Evolutionary conservation across 2,113 vertebrate species (phyloP), one percentile per base, ranked within the genome.

Genomic region (Bubo blakistoni): DNA sequence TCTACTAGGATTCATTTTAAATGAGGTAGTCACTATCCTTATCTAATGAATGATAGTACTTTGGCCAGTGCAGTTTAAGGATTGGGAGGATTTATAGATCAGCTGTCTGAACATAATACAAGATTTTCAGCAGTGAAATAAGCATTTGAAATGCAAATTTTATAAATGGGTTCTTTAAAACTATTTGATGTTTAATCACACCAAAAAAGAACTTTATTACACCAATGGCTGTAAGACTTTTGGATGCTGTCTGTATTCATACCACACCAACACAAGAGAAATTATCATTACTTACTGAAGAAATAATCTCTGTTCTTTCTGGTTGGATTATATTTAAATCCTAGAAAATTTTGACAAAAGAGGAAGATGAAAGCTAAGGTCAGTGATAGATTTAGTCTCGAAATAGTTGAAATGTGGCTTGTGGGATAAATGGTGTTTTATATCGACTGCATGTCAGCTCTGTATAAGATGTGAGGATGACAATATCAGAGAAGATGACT

Each of bases 121-220:
- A 77, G 82, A 69, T 86, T 94, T 94, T 92, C 71, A 76, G 72
- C 81, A 76, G 63, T 6, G 34, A 92, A 94, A 84, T 88, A 81
- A 79, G 44, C 57, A 91, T 96, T 96, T 94, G 83, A 97, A 96
- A 96, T 94, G 94, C 88, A 92, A 57, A 96, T 96, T 91, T 95
- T 85, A 59, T 92, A 92, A 94, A 89, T 85, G 86, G 27, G 26
- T 81, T 84, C 80, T 81, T 92, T 93, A 89, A 92, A 93, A 91
- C 73, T 87, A 81, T 81, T 95, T 96, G 82, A 88, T 90, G 66
- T 91, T 94, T 92, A 95, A 89, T 92, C 80, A 38, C 44, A 81
- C 52, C 30, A 65, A 67, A 86, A 85, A 94, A 86, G 11, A 94
- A 86, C 63, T 81, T 91, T 61, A 81, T 94, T 84, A 67, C 65